A percentile compares a stretch with the other conserved stretches of the same genome.
phyloP scores from a whole-genome alignment of 2,797 vertebrate genomes.

The Carcharodon carcharias region DNA sequence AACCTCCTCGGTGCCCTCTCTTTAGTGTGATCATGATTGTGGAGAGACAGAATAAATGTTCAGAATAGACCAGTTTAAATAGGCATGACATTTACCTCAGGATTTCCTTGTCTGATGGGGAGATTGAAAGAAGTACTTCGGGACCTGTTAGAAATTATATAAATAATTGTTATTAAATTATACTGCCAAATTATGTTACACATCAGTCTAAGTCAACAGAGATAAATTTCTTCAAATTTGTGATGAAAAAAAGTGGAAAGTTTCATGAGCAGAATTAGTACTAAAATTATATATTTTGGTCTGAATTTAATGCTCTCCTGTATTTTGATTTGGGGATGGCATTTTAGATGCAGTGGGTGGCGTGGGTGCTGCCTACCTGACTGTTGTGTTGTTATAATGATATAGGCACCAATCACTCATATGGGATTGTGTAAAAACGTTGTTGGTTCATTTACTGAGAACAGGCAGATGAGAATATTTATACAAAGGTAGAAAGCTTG shows the following conservation, averaged over 20 bases:
- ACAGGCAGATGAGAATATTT: too few species aligned
- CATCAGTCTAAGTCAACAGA: neutral
- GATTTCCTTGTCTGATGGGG: neutral
- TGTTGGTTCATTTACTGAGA: too few species aligned
- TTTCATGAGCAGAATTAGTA: neutral
- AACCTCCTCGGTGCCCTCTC: too few species aligned
- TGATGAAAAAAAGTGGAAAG: neutral
- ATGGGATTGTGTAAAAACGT: too few species aligned
- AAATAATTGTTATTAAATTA: neutral
- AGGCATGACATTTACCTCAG: neutral
- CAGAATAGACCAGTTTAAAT: neutral
- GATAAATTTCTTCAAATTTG: neutral
- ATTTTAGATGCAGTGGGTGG: too few species aligned
- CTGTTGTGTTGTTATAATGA: too few species aligned
- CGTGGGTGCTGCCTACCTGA: too few species aligned
- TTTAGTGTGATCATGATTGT: neutral
- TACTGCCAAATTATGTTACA: neutral
- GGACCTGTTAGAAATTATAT: neutral
- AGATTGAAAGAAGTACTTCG: neutral
- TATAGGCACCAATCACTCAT: too few species aligned
- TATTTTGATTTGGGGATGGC: too few species aligned
- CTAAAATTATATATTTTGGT: neutral
- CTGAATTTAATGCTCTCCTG: too few species aligned
- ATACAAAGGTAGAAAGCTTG: too few species aligned
- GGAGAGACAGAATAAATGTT: neutral